phyloP scores from a whole-genome alignment of 2,888 invertebrate genomes.

The Phragmatobia fuliginosa region DNA sequence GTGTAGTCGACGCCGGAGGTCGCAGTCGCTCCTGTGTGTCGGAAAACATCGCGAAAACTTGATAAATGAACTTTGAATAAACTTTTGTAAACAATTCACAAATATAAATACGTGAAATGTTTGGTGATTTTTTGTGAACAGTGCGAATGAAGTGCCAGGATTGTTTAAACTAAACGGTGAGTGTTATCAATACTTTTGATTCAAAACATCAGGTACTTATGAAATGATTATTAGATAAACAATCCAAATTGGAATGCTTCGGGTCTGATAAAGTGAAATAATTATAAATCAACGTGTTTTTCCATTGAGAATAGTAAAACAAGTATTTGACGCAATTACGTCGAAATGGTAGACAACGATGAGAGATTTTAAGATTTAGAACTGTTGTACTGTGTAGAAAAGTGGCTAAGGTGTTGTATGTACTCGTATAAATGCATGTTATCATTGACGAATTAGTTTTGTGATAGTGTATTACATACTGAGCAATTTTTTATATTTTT shows the following conservation, averaged over 20 bases:
- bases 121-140: slow-evolving; percentile 36
- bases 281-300: slow-evolving; percentile 3
- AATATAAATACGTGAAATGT: slow-evolving; percentile 31
- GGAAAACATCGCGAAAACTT: slow-evolving; percentile 49
- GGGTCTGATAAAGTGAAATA: slow-evolving; percentile 2
- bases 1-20: slow-evolving; percentile 19
- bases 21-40: slow-evolving; percentile 23
- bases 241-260: slow-evolving; percentile 11
- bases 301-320: not conserved
- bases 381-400: too few species aligned
- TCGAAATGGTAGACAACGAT: not conserved
- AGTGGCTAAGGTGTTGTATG: not conserved
- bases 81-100: too few species aligned
- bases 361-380: not conserved
- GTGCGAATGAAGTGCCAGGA: slow-evolving; percentile 38
- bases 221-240: slow-evolving; percentile 19
- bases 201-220: slow-evolving; percentile 5
- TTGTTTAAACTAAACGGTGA: slow-evolving; percentile 33
- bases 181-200: slow-evolving; percentile 19
- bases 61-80: slow-evolving; percentile 18
- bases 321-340: not conserved
- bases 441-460: too few species aligned
- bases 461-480: too few species aligned
- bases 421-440: too few species aligned
- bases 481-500: too few species aligned